Evolutionary conservation across 2,113 vertebrate species (phyloP).

Genomic region (Cinclus cinclus): DNA sequence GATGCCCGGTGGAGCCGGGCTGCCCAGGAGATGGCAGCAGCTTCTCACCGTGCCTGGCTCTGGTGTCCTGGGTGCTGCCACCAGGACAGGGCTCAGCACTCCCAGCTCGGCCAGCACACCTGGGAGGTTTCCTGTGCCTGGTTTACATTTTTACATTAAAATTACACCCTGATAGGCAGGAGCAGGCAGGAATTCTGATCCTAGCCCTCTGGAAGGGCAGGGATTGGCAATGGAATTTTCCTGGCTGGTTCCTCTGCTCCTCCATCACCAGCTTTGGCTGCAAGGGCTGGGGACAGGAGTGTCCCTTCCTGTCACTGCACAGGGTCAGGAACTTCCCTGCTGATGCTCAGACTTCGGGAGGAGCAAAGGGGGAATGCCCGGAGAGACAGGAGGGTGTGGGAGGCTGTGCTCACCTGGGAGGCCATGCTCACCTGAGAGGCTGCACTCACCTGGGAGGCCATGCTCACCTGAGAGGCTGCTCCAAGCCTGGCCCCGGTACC

Average conservation of each 20-base stretch:
- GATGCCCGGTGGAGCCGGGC: not conserved
- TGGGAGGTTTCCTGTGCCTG: not conserved
- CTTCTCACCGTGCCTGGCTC: not conserved
- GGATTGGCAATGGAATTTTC: not conserved
- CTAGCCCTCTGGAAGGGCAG: not conserved
- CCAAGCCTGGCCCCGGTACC: rapidly evolving
- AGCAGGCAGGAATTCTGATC: not conserved
- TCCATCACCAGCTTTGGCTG: not conserved
- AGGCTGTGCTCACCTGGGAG: not conserved
- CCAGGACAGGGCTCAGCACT: not conserved
- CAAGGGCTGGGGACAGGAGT: not conserved
- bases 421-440: not conserved
- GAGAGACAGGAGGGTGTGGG: not conserved
- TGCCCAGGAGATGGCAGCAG: conserved; percentile 53
- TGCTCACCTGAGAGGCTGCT: not conserved
- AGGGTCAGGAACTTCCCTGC: not conserved
- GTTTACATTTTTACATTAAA: not conserved
- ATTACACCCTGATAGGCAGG: rapidly evolving
- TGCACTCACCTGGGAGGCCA: not conserved
- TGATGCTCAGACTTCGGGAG: rapidly evolving
- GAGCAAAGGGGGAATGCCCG: not conserved
- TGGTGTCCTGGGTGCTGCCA: not conserved
- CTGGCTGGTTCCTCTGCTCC: not conserved
- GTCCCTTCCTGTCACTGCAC: not conserved
- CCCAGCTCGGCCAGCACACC: not conserved